Conservation (phyloP, 2,888 invertebrate genomes). For the Homarus gammarus region DNA sequence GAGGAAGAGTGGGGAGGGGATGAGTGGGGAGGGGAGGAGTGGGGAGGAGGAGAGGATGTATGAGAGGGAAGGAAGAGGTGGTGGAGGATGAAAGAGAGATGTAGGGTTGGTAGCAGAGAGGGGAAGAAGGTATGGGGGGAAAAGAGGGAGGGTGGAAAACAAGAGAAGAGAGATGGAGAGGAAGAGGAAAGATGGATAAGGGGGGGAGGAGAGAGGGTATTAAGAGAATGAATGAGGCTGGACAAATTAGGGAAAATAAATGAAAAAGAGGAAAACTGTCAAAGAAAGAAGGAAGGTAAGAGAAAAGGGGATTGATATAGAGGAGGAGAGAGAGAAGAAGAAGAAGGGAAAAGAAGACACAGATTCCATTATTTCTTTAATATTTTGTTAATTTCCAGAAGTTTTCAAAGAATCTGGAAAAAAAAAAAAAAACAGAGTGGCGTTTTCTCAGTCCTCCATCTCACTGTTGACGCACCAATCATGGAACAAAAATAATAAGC, state of each 20-base stretch:
- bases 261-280: background rate
- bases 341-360: background rate
- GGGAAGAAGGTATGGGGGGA: background rate
- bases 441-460: too few species aligned
- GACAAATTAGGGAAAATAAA: background rate
- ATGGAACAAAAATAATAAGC: background rate
- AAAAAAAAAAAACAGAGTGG: too few species aligned
- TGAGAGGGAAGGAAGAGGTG: background rate
- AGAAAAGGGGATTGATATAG: background rate
- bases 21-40: background rate
- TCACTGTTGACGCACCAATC: too few species aligned
- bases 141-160: background rate
- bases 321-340: background rate
- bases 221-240: background rate
- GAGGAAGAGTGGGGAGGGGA: too few species aligned
- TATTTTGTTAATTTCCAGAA: too few species aligned
- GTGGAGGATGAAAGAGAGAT: background rate
- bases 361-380: too few species aligned
- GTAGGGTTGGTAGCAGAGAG: too few species aligned
- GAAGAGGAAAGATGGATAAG: background rate
- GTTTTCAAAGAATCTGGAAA: too few species aligned
- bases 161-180: constrained; percentile 1
- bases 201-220: background rate
- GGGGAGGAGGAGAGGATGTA: background rate
- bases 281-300: background rate